phyloP scores from a whole-genome alignment of 2,113 vertebrate species.

The Scophthalmus maximus region DNA sequence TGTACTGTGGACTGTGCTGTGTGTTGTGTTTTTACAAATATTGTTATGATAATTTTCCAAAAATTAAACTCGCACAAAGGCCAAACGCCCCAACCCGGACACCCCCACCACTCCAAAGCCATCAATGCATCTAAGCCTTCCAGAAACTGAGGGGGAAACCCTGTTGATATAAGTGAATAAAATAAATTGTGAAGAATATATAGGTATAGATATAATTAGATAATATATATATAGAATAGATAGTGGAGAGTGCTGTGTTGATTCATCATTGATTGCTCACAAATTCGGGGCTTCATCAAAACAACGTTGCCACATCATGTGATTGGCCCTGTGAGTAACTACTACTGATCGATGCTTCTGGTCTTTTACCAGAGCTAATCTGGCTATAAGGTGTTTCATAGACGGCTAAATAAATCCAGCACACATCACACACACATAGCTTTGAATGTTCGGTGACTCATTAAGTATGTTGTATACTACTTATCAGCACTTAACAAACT shows the following conservation, averaged over 20 bases:
- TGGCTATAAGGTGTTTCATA: conserved; percentile 66
- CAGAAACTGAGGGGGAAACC: too few species aligned
- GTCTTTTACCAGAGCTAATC: background rate
- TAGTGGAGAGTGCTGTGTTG: too few species aligned
- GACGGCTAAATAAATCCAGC: conserved; percentile 45
- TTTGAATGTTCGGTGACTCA: conserved; percentile 53
- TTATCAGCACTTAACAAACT: conserved; percentile 34
- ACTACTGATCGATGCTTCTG: background rate
- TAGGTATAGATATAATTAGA: background rate
- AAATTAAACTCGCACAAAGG: too few species aligned
- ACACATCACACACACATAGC: conserved; percentile 30
- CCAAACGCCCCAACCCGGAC: too few species aligned
- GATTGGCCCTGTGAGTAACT: background rate
- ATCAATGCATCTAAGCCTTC: too few species aligned
- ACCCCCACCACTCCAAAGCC: too few species aligned
- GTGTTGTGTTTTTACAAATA: too few species aligned
- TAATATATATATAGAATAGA: too few species aligned
- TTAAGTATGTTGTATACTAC: conserved; percentile 33
- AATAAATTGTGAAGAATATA: background rate
- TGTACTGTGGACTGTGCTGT: too few species aligned
- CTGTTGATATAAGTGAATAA: background rate
- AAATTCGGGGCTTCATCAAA: too few species aligned
- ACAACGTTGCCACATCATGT: background rate
- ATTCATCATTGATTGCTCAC: background rate
- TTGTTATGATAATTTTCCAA: too few species aligned